Base-by-base conservation (phyloP, 2,113 vertebrate species). In the Salvelinus namaycush region DNA sequence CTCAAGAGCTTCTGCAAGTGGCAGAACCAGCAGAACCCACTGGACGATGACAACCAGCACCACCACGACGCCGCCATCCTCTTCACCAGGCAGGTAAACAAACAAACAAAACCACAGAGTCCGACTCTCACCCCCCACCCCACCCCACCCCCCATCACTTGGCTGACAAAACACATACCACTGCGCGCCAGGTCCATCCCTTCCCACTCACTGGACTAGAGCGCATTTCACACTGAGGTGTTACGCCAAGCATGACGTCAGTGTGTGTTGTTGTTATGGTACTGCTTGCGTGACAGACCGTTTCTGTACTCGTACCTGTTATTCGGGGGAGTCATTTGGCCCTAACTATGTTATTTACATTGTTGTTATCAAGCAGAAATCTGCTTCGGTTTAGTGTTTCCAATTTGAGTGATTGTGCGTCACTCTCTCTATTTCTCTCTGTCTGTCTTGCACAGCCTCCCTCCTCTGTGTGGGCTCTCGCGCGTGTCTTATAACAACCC, bases 1-100 rank as follows among this genome's bases (percentile, higher is more conserved):
- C 95, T 99, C 69, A 98, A 97, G 92, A 97, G 95, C 93, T 99
- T 99, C 84, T 99, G 98, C 91, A 98, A 97, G 92, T 99, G 97
- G 97, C 98, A 99, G 89, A 96, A 98, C 82, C 96, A 98, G 78
- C 97, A 97, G 84, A 99, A 97, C 90, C 95, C 94, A 54, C 93
- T 97, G 54, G 96, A 94, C 0, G 96, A 97, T 0, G 93, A 96
- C 74, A 95, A 98, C 0, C 94, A 94, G 2, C 94, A 97, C 16
- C 97, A 98, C 84, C 95, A 99, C 0, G 97, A 99, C 0, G 97
- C 97, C 0, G 98, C 98, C 84, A 97, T 99, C 86, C 96, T 99
- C 89, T 99, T 99, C 93, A 99, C 97, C 81, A 94, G 97, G 71
- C 96, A 99, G 96, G 96, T 97, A 96, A 91, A 92, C 83, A 88